phyloP scores from a whole-genome alignment of 1,140 invertebrate species.

The Hyles euphorbiae region DNA sequence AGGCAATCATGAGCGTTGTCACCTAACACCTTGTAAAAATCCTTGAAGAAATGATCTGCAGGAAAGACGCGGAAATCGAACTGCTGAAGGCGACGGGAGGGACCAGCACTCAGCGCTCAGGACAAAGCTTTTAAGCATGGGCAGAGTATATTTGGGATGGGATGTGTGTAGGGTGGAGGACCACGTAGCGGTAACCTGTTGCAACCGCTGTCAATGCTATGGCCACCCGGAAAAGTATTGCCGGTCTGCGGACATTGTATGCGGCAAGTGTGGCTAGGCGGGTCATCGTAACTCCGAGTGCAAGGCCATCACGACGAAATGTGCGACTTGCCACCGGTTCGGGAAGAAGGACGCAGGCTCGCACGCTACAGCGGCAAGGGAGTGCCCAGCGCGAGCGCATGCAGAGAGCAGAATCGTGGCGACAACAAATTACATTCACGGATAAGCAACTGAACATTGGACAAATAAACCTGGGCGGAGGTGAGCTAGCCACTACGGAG shows the following conservation, averaged over 20 bases:
- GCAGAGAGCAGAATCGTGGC: constrained; percentile 6
- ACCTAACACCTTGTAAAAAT: too few species aligned
- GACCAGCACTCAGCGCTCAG: constrained; percentile 3
- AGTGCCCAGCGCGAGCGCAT: neutral
- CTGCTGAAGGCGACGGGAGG: neutral
- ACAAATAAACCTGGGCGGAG: constrained; percentile 21
- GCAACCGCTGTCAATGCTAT: constrained; percentile 31
- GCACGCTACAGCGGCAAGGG: too few species aligned
- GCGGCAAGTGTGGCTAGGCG: too few species aligned
- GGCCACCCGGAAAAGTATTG: constrained; percentile 30
- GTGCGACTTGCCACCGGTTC: too few species aligned
- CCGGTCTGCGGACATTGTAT: too few species aligned
- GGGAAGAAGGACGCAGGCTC: too few species aligned
- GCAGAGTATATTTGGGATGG: constrained; percentile 18
- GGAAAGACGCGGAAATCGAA: too few species aligned
- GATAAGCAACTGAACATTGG: constrained; percentile 4
- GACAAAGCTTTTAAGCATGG: constrained; percentile 3
- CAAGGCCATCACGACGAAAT: too few species aligned
- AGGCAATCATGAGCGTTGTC: too few species aligned
- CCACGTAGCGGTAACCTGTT: constrained; percentile 21
- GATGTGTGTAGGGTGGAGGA: constrained; percentile 15
- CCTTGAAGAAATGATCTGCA: too few species aligned
- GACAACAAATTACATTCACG: neutral
- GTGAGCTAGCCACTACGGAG: too few species aligned
- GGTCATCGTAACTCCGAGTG: too few species aligned